Base-by-base conservation (phyloP, 2,797 vertebrate species). In the Synanceia verrucosa region DNA sequence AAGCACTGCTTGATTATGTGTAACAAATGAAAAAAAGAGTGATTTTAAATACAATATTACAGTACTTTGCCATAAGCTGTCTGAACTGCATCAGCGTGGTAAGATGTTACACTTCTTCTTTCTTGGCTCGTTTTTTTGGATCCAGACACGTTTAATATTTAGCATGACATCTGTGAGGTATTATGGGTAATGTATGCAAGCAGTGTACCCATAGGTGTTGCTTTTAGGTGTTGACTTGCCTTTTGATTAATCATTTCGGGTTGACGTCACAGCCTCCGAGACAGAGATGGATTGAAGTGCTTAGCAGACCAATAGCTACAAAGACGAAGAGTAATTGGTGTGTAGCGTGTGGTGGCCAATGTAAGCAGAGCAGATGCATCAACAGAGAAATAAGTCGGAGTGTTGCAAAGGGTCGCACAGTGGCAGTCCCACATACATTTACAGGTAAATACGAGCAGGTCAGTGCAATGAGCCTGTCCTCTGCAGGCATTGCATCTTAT, bases 201-300 rank as follows among this genome's bases (percentile, higher is more conserved):
- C 74, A 46, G 41, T 43, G 10, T 28, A 73, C 50, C 69, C 24
- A 10, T 56, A 84, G 83, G 82, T 92, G 87, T 86, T 85, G 85
- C 81, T 83, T 85, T 81, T 65, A 76, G 81, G 62, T 78, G 72
- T 52, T 81, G 77, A 81, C 87, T 86, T 69, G 66, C 74, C 78
- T 85, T 43, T 84, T 91, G 89, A 92, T 90, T 87, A 87, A 90
- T 88, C 83, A 84, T 89, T 84, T 78, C 0, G 71, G 60, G 79
- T 78, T 88, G 88, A 90, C 87, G 90, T 91, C 89, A 88, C 69
- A 65, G 88, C 88, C 88, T 84, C 37, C 19, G 66, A 86, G 93
- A 93, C 93, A 93, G 88, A 93, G 94, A 95, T 88, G 82, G 89
- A 94, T 94, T 92, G 91, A 93, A 89, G 92, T 93, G 91, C 92